Conservation (phyloP, 2,888 invertebrate species). For the Nomada ferruginata region DNA sequence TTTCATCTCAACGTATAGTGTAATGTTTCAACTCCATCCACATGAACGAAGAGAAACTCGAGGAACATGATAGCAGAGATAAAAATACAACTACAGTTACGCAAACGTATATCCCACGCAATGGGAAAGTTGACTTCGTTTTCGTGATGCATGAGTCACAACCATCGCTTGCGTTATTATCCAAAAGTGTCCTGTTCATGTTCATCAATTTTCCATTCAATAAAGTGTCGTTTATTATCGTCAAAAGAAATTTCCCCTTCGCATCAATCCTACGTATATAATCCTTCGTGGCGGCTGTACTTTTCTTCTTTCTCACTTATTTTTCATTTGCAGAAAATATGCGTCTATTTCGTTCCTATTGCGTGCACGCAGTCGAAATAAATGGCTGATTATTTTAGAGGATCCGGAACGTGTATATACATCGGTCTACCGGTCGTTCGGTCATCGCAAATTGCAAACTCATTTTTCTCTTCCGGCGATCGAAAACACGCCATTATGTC, state of each 20-base stretch:
- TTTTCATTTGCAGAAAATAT: not conserved
- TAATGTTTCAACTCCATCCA: slow-evolving; percentile 25
- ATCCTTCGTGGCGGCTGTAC: slow-evolving; percentile 21
- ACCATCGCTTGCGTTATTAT: slow-evolving; percentile 36
- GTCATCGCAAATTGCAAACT: slow-evolving; percentile 18
- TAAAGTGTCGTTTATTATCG: slow-evolving; percentile 9
- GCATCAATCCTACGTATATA: slow-evolving; percentile 27
- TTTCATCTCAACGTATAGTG: slow-evolving; percentile 12
- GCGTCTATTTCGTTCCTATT: slow-evolving; percentile 8
- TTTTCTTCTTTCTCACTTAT: slow-evolving; percentile 20
- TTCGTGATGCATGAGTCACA: slow-evolving; percentile 55
- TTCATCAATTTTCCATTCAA: slow-evolving; percentile 48
- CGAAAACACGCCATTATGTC: slow-evolving; percentile 19
- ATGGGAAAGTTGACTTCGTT: slow-evolving; percentile 60
- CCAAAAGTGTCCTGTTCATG: slow-evolving; percentile 46
- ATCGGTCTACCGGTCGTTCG: not conserved
- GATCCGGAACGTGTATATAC: slow-evolving; percentile 13
- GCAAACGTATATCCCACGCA: slow-evolving; percentile 61
- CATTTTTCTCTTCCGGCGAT: slow-evolving; percentile 35
- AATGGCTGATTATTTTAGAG: slow-evolving; percentile 9
- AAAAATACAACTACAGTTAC: slow-evolving; percentile 67
- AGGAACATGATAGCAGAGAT: slow-evolving; percentile 59
- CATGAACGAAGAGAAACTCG: slow-evolving; percentile 51
- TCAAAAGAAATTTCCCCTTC: slow-evolving; percentile 15
- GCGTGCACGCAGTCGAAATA: not conserved